Evolutionary conservation across 2,797 vertebrate species (phyloP).

Genomic region (Chromis chromis): DNA sequence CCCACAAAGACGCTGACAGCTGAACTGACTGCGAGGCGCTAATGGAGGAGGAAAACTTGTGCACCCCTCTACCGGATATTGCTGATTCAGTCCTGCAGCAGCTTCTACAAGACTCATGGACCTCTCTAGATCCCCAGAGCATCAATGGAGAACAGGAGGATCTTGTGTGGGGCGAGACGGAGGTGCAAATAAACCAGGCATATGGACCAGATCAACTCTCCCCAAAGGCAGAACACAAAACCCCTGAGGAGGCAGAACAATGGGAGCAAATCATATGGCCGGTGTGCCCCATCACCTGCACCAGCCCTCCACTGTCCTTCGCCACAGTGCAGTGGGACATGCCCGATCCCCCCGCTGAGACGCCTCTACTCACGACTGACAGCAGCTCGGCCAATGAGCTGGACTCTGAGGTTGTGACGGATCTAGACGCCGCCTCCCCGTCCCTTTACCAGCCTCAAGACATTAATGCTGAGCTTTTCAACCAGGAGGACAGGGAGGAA

Average conservation of each 20-base stretch:
- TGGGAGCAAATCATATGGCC: conserved; percentile 67
- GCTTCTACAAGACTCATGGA: conserved; percentile 38
- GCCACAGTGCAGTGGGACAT: conserved; percentile 84
- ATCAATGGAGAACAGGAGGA: conserved; percentile 60
- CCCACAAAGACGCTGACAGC: conserved; percentile 7
- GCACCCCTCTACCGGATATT: conserved; percentile 42
- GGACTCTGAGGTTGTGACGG: conserved; percentile 23
- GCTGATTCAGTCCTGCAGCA: conserved; percentile 37
- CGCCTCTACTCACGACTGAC: conserved; percentile 31
- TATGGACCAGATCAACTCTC: conserved; percentile 14
- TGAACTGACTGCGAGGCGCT: conserved; percentile 36
- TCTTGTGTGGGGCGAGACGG: conserved; percentile 22
- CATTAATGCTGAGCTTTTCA: conserved; percentile 10
- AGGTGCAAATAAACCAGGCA: conserved; percentile 32
- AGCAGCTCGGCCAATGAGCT: conserved; percentile 57
- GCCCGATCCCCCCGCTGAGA: conserved; percentile 48
- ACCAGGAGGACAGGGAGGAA: conserved; percentile 37
- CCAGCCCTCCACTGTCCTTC: conserved; percentile 64
- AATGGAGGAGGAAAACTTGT: conserved; percentile 74
- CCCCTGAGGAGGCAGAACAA: conserved; percentile 57
- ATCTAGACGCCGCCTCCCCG: conserved; percentile 37
- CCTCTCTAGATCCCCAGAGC: conserved; percentile 25
- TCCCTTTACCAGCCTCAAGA: conserved; percentile 35
- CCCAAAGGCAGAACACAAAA: conserved; percentile 1
- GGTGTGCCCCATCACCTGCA: conserved; percentile 58